Evolutionary conservation across 2,797 vertebrate genomes (phyloP).

Genomic region (Anguilla anguilla): DNA sequence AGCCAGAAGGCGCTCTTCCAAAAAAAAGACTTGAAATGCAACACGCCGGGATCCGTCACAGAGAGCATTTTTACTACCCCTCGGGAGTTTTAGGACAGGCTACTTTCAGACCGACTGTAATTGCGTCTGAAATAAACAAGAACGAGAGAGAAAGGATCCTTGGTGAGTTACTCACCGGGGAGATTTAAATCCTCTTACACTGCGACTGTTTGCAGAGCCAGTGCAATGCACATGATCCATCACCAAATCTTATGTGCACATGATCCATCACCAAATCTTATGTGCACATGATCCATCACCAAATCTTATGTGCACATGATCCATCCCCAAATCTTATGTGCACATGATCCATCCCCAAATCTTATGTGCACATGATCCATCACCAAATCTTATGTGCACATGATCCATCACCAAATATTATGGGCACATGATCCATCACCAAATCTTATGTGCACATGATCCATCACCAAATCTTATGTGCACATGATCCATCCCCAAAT

Average conservation of each 20-base stretch:
- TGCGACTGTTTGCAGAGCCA: neutral
- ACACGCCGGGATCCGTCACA: neutral
- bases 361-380: too few species aligned
- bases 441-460: too few species aligned
- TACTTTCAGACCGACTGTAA: neutral
- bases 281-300: too few species aligned
- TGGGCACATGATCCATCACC: too few species aligned
- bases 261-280: too few species aligned
- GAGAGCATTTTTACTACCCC: neutral
- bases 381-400: too few species aligned
- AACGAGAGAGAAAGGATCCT: neutral
- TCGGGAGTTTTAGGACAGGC: neutral
- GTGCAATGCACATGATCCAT: neutral
- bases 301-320: too few species aligned
- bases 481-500: too few species aligned
- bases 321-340: too few species aligned
- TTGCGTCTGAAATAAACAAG: conserved; percentile 6
- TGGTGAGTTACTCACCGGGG: neutral
- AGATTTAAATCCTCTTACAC: neutral
- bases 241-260: neutral
- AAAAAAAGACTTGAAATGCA: neutral
- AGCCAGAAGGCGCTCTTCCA: neutral
- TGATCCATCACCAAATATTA: too few species aligned
- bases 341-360: too few species aligned
- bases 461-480: too few species aligned